Evolutionary conservation across 37 sponge, comb jelly and placozoan genomes (phyloP).

Genomic region (Bolinopsis microptera): DNA sequence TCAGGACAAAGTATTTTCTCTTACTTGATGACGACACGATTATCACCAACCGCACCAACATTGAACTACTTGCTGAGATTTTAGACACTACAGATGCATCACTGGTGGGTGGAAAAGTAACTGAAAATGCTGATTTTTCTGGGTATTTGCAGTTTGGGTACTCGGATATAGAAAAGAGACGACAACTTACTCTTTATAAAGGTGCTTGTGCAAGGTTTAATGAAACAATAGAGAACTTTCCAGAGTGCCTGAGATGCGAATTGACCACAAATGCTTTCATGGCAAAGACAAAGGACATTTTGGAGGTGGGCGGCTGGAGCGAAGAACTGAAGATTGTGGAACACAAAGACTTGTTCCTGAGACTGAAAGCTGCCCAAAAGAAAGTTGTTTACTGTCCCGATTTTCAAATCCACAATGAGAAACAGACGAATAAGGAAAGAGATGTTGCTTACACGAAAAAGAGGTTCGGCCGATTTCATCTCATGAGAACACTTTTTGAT

Average conservation of each 20-base stretch:
- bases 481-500: background rate
- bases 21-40: constrained; percentile 1
- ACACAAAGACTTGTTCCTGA: constrained; percentile 33
- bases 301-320: constrained; percentile 33
- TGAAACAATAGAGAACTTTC: background rate
- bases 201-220: background rate
- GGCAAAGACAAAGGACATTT: background rate
- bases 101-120: background rate
- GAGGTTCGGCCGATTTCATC: background rate
- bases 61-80: background rate
- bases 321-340: background rate
- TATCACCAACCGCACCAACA: background rate
- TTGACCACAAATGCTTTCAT: background rate
- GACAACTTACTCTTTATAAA: background rate
- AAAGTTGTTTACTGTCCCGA: constrained; percentile 26
- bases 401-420: background rate
- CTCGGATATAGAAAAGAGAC: background rate
- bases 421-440: background rate
- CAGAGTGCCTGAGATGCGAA: background rate
- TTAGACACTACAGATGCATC: constrained; percentile 11
- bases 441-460: background rate
- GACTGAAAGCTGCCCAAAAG: constrained; percentile 31
- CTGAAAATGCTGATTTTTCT: background rate
- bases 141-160: background rate
- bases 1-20: background rate